A percentile compares a stretch with the other conserved stretches of the same genome.
Conservation (phyloP, 92 coral and sea anemone genomes). For the Paramuricea clavata region DNA sequence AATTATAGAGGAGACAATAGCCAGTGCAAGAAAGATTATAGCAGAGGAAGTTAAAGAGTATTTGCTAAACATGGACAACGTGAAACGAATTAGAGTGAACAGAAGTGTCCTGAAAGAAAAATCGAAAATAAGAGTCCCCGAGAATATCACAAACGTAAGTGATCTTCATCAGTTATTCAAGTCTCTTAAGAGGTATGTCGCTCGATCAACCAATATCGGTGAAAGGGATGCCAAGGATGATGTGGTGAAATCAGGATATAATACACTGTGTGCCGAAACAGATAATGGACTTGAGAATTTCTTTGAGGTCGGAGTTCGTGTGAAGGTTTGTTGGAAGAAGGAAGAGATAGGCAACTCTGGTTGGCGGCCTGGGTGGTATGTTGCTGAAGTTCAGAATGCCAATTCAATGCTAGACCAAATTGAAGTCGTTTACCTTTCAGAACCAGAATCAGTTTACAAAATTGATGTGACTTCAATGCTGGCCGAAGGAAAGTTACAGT, state of each 20-base stretch:
- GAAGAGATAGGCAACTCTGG: constrained; percentile 73
- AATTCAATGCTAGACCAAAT: constrained; percentile 46
- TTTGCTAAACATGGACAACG: background rate
- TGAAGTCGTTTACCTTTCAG: constrained; percentile 56
- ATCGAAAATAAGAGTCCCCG: constrained; percentile 11
- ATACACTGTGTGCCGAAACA: background rate
- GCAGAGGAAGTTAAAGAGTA: constrained; percentile 3
- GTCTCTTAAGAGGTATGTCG: background rate
- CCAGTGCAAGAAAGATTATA: constrained; percentile 11
- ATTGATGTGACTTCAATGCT: constrained; percentile 64
- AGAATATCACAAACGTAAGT: background rate
- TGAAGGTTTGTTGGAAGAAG: constrained; percentile 63
- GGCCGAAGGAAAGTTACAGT: constrained; percentile 59
- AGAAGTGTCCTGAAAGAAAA: background rate
- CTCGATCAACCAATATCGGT: background rate
- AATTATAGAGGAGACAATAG: constrained; percentile 8
- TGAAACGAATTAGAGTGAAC: background rate
- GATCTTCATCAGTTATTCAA: constrained; percentile 4
- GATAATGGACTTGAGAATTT: background rate
- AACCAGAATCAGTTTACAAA: constrained; percentile 58
- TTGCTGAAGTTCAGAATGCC: constrained; percentile 65
- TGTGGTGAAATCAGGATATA: background rate
- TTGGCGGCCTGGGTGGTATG: constrained; percentile 75
- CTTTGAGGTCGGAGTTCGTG: constrained; percentile 61
- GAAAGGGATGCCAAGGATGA: background rate